Evolutionary conservation across 2,797 vertebrate species (phyloP).

Genomic region (Tadarida brasiliensis): DNA sequence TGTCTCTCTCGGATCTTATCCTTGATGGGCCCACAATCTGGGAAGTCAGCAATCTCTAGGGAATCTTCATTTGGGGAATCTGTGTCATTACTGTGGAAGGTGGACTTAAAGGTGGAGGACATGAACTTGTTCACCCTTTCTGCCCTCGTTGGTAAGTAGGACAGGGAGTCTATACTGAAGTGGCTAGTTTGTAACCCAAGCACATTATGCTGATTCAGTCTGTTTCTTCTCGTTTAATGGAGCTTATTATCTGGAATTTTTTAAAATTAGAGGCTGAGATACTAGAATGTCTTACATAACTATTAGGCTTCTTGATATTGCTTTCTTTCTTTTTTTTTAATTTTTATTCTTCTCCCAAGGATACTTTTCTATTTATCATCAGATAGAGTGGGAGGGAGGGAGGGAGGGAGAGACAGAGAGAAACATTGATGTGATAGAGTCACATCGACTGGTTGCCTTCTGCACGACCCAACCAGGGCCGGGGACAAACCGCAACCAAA

Average conservation of each 20-base stretch:
- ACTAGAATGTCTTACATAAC: not conserved
- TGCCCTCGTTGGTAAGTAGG: constrained; percentile 92
- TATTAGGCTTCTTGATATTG: not conserved
- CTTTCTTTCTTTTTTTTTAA: not conserved
- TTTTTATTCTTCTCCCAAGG: too few relatives aligned
- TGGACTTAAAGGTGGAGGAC: constrained; percentile 95
- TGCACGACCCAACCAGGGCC: too few relatives aligned
- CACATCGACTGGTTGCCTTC: too few relatives aligned
- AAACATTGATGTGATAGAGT: too few relatives aligned
- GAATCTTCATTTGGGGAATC: constrained; percentile 80
- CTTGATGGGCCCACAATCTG: constrained; percentile 82
- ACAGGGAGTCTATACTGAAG: not conserved
- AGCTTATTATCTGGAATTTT: constrained; percentile 44
- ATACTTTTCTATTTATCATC: too few relatives aligned
- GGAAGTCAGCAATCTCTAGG: constrained; percentile 53
- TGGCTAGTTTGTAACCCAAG: not conserved
- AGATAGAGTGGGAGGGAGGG: too few relatives aligned
- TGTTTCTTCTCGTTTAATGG: constrained; percentile 46
- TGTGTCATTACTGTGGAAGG: constrained; percentile 91
- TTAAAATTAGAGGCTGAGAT: constrained; percentile 24
- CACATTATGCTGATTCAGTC: constrained; percentile 4
- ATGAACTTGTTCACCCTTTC: constrained; percentile 96
- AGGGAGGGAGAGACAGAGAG: too few relatives aligned
- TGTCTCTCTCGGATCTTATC: constrained; percentile 95
- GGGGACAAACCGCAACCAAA: too few relatives aligned